Conservation (phyloP, 2,888 invertebrate genomes). For the Chesias legatella region DNA sequence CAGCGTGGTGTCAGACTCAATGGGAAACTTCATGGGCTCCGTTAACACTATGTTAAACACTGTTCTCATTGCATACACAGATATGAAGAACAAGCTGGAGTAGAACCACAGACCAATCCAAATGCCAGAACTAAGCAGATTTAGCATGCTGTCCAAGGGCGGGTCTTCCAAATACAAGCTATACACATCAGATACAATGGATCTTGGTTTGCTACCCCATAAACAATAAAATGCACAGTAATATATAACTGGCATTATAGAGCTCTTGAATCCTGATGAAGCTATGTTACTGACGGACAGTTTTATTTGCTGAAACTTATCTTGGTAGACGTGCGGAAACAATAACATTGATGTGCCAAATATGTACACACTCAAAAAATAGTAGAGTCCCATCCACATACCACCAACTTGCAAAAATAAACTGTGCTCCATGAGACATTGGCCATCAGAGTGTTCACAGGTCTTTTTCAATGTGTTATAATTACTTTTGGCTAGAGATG, state of each 20-base stretch:
- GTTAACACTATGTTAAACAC: conserved; percentile 86
- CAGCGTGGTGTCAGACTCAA: conserved; percentile 72
- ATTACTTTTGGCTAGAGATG: conserved; percentile 82
- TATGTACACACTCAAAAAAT: conserved; percentile 80
- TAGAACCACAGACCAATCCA: conserved; percentile 85
- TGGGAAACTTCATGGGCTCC: conserved; percentile 84
- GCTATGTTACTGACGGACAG: conserved; percentile 78
- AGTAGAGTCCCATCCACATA: conserved; percentile 82
- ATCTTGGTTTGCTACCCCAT: conserved; percentile 79
- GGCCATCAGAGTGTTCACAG: conserved; percentile 67
- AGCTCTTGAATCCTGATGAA: conserved; percentile 78
- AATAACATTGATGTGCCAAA: conserved; percentile 77
- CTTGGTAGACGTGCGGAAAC: conserved; percentile 86
- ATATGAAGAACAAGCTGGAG: conserved; percentile 84
- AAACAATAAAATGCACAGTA: conserved; percentile 82
- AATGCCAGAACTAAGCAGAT: conserved; percentile 69
- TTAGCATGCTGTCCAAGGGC: conserved; percentile 70
- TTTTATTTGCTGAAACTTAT: conserved; percentile 84
- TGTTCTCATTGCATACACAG: conserved; percentile 85
- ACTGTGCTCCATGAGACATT: conserved; percentile 84
- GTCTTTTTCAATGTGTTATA: conserved; percentile 75
- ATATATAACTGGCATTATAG: conserved; percentile 82
- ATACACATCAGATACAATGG: conserved; percentile 73
- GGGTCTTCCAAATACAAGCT: conserved; percentile 76
- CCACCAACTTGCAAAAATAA: conserved; percentile 85